Base-by-base conservation (phyloP, 2,797 vertebrate species). In the Sebastolobus altivelis region DNA sequence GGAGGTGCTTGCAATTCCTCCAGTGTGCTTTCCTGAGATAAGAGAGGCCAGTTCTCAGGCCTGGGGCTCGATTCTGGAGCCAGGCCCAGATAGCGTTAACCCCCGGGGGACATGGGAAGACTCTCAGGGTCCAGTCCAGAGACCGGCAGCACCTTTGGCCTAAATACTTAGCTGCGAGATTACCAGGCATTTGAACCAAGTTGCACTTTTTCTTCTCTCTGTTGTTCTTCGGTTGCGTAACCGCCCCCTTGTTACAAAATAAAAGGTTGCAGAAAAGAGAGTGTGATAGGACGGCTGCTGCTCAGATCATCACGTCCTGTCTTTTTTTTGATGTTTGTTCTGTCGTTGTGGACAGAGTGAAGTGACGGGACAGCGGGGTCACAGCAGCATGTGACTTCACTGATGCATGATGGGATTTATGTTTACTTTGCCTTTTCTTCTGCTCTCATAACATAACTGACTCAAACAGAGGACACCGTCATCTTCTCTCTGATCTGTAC, bases 11-110 rank as follows among this genome's bases (percentile, higher is more conserved):
- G 87, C 79, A 87, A 90, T 92, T 93, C 89, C 92, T 94, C 89
- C 86, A 90, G 94, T 82, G 94, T 95, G 95, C 93, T 96, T 95
- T 95, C 94, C 94, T 87, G 70, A 88, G 95, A 95, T 96, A 96
- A 95, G 94, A 88, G 62, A 69, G 74, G 58, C 29, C 60, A 7
- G 72, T 93, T 94, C 92, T 94, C 92, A 94, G 87, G 85, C 88
- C 87, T 55, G 80, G 88, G 86, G 67, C 90, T 92, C 2, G 59
- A 89, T 86, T 89, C 87, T 92, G 90, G 88, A 92, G 70, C 83
- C 37, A n/a, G 88, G 93, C 86, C 92, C 79, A 81, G 84, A 91
- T 76, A 83, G 43, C 35, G 46, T 68, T 38, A 35, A 55, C 84
- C 81, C 79, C 82, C 68, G 10, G 52, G 55, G 85, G 80, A 79